Conservation (phyloP, 1,140 invertebrate species). For the Megalonaias nervosa region DNA sequence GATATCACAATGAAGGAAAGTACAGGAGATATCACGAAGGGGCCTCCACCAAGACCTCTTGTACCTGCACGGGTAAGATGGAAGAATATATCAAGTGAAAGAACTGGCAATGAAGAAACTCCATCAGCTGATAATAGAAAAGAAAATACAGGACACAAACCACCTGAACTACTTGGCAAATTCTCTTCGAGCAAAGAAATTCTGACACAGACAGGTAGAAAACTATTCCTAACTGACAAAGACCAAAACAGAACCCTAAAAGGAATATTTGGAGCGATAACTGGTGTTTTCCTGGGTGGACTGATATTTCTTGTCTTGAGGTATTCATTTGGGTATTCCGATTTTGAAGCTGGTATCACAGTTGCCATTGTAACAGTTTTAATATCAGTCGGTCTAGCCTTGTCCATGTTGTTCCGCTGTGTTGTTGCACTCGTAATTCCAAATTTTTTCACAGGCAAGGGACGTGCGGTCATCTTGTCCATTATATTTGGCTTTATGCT, state of each 20-base stretch:
- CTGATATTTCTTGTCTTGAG: slow-evolving; percentile 12
- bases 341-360: slow-evolving; percentile 16
- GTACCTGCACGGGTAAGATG: slow-evolving; percentile 3
- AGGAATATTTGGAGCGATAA: slow-evolving; percentile 15
- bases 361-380: slow-evolving; percentile 3
- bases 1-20: not conserved
- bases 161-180: not conserved
- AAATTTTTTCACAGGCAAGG: slow-evolving; percentile 22
- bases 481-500: slow-evolving; percentile 24
- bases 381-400: slow-evolving; percentile 11
- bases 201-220: not conserved
- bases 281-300: slow-evolving; percentile 7
- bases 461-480: slow-evolving; percentile 13
- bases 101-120: not conserved
- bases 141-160: not conserved
- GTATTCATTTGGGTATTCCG: slow-evolving; percentile 18
- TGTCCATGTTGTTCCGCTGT: slow-evolving; percentile 14
- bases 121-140: not conserved
- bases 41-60: not conserved
- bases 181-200: not conserved
- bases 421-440: slow-evolving; percentile 21
- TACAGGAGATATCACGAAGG: not conserved
- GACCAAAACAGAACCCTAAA: slow-evolving; percentile 22
- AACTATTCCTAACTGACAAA: slow-evolving; percentile 19
- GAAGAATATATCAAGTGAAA: not conserved